A percentile compares a stretch with the other conserved stretches of the same genome.
These are phyloP conservation scores for Tinea semifulvella DNA, from an alignment of 2,888 invertebrate species.

Conservation along the genomic window DNA sequence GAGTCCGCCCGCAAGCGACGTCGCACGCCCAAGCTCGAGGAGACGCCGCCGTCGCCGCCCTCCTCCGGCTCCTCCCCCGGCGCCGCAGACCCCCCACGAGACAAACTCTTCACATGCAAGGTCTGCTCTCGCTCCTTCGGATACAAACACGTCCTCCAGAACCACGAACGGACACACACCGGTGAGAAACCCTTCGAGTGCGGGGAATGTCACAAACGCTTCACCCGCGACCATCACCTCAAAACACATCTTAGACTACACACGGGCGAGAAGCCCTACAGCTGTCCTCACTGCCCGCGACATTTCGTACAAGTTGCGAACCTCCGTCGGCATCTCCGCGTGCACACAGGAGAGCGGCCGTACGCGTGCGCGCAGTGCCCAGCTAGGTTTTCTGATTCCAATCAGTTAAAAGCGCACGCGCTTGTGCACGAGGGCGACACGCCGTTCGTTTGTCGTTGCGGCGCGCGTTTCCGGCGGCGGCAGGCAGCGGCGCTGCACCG, in stretches of 20 bases:
- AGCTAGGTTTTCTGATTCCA: conserved; percentile 89
- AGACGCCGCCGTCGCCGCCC: conserved; percentile 48
- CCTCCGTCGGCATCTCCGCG: conserved; percentile 85
- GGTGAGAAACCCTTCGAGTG: conserved; percentile 96
- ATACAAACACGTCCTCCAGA: conserved; percentile 93
- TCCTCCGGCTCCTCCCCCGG: conserved; percentile 62
- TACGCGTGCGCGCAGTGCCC: conserved; percentile 88
- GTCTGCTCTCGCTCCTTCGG: conserved; percentile 90
- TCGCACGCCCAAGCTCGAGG: conserved; percentile 56
- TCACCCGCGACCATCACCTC: conserved; percentile 91
- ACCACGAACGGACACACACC: conserved; percentile 93
- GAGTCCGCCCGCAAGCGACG: conserved; percentile 50
- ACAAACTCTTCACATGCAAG: conserved; percentile 89
- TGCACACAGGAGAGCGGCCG: conserved; percentile 91
- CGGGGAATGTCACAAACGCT: conserved; percentile 89
- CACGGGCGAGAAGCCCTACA: conserved; percentile 93
- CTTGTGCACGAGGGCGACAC: conserved; percentile 91
- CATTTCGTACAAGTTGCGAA: conserved; percentile 95
- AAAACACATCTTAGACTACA: conserved; percentile 93
- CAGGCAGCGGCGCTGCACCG: conserved; percentile 90
- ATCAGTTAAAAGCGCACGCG: conserved; percentile 90
- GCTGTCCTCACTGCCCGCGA: conserved; percentile 90
- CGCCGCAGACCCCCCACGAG: conserved; percentile 65
- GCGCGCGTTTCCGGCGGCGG: conserved; percentile 81
- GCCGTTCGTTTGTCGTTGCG: conserved; percentile 86